Evolutionary conservation across 2,797 vertebrate genomes (phyloP).

Genomic region (Semaprochilodus insignis): DNA sequence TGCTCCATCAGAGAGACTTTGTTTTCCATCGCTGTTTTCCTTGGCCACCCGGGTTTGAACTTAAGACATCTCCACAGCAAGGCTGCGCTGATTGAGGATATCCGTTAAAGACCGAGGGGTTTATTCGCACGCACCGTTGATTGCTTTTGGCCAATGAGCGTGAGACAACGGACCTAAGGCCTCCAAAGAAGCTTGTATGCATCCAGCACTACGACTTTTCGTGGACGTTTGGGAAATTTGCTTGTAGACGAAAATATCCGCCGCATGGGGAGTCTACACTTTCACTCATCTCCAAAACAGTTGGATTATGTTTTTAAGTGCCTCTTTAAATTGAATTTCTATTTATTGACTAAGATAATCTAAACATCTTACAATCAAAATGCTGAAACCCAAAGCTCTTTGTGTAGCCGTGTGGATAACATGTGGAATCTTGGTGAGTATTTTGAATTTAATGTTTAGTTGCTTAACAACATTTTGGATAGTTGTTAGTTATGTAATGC

Average conservation of each 20-base stretch:
- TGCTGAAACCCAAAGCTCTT: conserved; percentile 69
- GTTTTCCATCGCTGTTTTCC: conserved; percentile 33
- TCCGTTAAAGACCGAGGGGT: conserved; percentile 65
- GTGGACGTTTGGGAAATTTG: neutral
- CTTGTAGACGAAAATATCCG: conserved; percentile 2
- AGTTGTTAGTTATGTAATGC: neutral
- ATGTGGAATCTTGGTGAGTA: conserved; percentile 70
- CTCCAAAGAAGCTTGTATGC: neutral
- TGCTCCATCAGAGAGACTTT: neutral
- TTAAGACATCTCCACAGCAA: conserved; percentile 56
- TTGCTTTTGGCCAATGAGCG: conserved; percentile 35
- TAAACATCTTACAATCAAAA: conserved; percentile 58
- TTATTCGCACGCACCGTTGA: conserved; percentile 32
- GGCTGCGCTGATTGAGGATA: conserved; percentile 70
- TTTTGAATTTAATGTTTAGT: neutral
- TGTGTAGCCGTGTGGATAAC: conserved; percentile 54
- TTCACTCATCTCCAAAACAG: conserved; percentile 48
- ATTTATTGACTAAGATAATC: conserved; percentile 50
- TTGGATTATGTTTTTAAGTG: conserved; percentile 72
- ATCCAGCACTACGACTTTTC: neutral
- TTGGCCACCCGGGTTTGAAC: conserved; percentile 47
- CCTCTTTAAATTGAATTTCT: conserved; percentile 44
- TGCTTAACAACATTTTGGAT: neutral
- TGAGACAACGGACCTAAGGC: conserved; percentile 33
- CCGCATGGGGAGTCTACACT: conserved; percentile 47